These are phyloP conservation scores for Lochmaea crataegi DNA, from an alignment of 2,888 invertebrate species.

Conservation along the genomic window DNA sequence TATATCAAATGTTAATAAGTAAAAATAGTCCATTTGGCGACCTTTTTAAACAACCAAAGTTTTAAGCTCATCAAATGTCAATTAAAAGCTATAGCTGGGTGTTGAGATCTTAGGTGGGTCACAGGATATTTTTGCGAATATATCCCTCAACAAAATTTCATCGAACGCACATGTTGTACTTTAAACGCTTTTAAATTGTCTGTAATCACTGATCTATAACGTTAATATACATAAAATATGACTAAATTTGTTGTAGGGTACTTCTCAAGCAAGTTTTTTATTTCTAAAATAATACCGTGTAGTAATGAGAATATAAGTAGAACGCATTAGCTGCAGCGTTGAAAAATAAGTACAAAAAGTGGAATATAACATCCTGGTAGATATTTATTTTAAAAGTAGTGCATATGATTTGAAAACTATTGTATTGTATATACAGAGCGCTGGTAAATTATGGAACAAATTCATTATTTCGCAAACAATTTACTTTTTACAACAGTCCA, in stretches of 20 bases:
- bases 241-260: neutral
- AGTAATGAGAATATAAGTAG: neutral
- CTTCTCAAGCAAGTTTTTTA: neutral
- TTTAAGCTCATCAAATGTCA: no score
- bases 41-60: no score
- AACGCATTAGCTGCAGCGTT: neutral
- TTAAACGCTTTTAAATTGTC: no score
- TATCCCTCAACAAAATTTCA: no score
- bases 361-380: neutral
- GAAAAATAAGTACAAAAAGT: neutral
- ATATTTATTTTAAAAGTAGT: neutral
- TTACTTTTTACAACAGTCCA: no score
- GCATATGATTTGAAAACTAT: neutral
- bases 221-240: constrained; percentile 1
- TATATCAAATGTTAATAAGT: no score
- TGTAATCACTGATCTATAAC: neutral
- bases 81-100: no score
- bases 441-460: neutral
- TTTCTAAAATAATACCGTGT: neutral
- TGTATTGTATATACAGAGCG: neutral
- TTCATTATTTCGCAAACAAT: no score
- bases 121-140: no score
- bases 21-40: no score
- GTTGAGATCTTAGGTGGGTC: no score
- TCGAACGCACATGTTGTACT: no score